These are phyloP conservation scores for Alexandromys fortis DNA, from an alignment of 2,113 vertebrate species.

Conservation along the genomic window DNA sequence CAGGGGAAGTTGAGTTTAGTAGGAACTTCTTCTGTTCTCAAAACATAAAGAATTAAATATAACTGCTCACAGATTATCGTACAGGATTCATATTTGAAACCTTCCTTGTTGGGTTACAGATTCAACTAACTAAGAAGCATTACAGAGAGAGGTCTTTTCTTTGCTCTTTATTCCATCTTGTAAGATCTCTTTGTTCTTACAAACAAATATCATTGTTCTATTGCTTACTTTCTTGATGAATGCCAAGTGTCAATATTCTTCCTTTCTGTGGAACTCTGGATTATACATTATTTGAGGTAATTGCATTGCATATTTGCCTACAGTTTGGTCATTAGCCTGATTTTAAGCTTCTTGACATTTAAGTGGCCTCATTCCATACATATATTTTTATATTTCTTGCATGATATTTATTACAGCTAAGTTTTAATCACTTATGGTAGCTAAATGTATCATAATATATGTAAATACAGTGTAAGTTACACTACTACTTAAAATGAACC, in stretches of 20 bases:
- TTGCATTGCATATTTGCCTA: neutral
- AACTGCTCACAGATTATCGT: neutral
- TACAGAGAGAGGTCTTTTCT: neutral
- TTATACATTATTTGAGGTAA: neutral
- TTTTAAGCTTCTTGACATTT: slow-evolving; percentile 47
- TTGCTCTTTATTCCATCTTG: neutral
- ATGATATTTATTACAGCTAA: neutral
- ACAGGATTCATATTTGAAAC: slow-evolving; percentile 30
- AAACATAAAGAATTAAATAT: slow-evolving; percentile 19
- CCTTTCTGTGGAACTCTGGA: neutral
- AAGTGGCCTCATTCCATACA: neutral
- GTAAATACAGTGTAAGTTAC: neutral
- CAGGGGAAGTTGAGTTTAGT: neutral
- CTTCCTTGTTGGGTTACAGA: neutral
- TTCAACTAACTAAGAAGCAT: neutral
- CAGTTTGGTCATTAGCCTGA: neutral
- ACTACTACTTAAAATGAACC: neutral
- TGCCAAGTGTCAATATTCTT: neutral
- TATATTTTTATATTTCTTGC: neutral
- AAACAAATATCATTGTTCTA: neutral
- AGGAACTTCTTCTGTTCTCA: neutral
- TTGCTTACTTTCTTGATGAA: neutral
- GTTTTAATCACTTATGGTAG: neutral
- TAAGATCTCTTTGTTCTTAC: neutral
- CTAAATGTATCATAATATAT: slow-evolving; percentile 9